Base-by-base conservation (phyloP, 1,140 invertebrate species). In the Oncopeltus fasciatus region DNA sequence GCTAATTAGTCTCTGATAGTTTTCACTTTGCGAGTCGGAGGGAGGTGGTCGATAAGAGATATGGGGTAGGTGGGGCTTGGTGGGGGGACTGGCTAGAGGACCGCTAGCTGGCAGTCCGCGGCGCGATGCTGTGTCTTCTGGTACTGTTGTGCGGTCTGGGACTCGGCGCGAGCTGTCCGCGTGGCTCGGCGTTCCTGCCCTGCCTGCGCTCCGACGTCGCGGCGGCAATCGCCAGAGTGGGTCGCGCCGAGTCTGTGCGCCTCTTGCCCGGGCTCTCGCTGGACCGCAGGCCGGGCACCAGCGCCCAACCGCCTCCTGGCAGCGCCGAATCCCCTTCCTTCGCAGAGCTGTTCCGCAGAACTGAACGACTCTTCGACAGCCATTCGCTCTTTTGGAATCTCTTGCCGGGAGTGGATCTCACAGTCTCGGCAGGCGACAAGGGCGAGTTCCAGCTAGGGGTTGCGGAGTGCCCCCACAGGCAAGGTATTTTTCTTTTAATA, bases 341-440 rank as follows among this genome's bases (percentile, higher is more conserved):
- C 4, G 11, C 1, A 2, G 28, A 38, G n/a, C 16, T 61, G 4
- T 53, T 31, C 18, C 18, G 9, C 1, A 53, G 27, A n/a, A 33
- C 60, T 11, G 60, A 61, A 31, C 18, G 27, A 1, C 2, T 61
- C 8, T 61, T 61, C 44, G 28, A 61, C 14, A 61, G 43, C 5
- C 60, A 61, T 28, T 1, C 1, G 2, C 29, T 61, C 1, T 43
- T 49, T 24, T 61, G 60, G 60, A 61, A 53, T 24, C 28, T 46
- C n/a, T 26, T 61, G 1, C 60, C 60, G 1, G 60, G 60, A 1
- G 33, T 61, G 1, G 60, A 61, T 29, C 16, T 61, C 49, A 61
- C 24, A 18, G 60, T 61, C 5, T 21, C 47, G 0, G 27, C 28
- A 20, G 59, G 46, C 16, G 18, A 18, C 1, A 18, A 33, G n/a